Evolutionary conservation across 2,888 invertebrate species (phyloP).

Genomic region (Elysia crispata): DNA sequence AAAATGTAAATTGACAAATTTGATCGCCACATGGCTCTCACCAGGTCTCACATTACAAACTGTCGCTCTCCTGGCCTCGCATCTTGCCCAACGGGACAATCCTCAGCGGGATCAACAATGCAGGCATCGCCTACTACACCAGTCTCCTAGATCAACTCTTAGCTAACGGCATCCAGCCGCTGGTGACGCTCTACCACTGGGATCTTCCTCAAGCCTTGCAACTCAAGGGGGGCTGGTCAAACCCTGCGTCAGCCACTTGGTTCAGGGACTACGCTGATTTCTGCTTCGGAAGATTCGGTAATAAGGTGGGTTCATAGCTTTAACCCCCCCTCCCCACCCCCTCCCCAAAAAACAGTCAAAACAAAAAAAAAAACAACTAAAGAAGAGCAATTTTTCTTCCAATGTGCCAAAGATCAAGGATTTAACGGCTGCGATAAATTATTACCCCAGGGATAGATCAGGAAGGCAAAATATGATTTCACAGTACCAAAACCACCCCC

Average conservation of each 20-base stretch:
- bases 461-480: too few species aligned
- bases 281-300: slow-evolving; percentile 74
- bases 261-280: slow-evolving; percentile 75
- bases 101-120: slow-evolving; percentile 80
- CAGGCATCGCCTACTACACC: slow-evolving; percentile 87
- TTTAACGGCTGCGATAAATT: too few species aligned
- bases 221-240: slow-evolving; percentile 76
- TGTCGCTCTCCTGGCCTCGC: slow-evolving; percentile 84
- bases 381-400: too few species aligned
- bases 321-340: too few species aligned
- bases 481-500: too few species aligned
- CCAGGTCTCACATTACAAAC: slow-evolving; percentile 78
- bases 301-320: slow-evolving; percentile 64
- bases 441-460: too few species aligned
- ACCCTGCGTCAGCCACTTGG: slow-evolving; percentile 58
- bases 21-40: neutral
- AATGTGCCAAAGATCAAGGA: too few species aligned
- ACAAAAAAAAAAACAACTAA: too few species aligned
- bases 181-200: slow-evolving; percentile 80
- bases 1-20: too few species aligned
- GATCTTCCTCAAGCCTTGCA: slow-evolving; percentile 78
- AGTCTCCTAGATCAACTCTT: slow-evolving; percentile 85
- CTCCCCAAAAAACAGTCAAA: too few species aligned
- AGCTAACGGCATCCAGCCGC: slow-evolving; percentile 81
- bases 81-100: slow-evolving; percentile 83